Evolutionary conservation across 1,140 invertebrate genomes (phyloP), one percentile per base, ranked within the genome.

Genomic region (Drosophila repleta): DNA sequence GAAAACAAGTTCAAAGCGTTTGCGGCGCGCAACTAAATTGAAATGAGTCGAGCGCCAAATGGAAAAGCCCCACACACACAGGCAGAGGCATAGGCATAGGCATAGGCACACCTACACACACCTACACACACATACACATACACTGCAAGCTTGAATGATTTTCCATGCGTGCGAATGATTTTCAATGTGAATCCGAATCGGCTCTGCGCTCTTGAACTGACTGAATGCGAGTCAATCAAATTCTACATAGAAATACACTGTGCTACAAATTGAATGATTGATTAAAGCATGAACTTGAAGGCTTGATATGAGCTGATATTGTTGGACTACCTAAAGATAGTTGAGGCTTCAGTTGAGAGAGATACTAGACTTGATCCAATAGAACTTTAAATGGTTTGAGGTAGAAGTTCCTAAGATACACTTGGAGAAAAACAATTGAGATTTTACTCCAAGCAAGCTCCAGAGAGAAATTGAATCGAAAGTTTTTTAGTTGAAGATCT

Each of bases 11-110:
- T 87, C 82, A 87, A 87, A 88, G 83, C 83, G 83, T 83, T 87
- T 88, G 83, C 83, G 83, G 76, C 83, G 79, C 65, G 51, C 85
- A 89, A 88, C 83, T 88, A 88, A 88, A 88, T 88, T 89, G 83
- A 88, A 88, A 88, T 88, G 84, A 88, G 82, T 45, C 62, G 53
- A 78, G 57, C 66, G 67, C 37, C 57, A 76, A 81, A 81, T 87
- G 78, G 66, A 81, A 87, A 87, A 85, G 80, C 64, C 72, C 46
- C 74, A 74, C 63, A 76, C 55, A 70, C 57, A 39, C n/a, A 57
- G 11, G 58, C 46, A 63, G 8, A 39, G 29, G 48, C 5, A 56
- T 18, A 20, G 41, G 17, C n/a, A 26, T 70, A 82, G 5, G 24
- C 24, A 4, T 26, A 29, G 29, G 29, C 76, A 58, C 60, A 64